phyloP scores from a whole-genome alignment of 2,888 invertebrate genomes.

The Pedicia rivosa region DNA sequence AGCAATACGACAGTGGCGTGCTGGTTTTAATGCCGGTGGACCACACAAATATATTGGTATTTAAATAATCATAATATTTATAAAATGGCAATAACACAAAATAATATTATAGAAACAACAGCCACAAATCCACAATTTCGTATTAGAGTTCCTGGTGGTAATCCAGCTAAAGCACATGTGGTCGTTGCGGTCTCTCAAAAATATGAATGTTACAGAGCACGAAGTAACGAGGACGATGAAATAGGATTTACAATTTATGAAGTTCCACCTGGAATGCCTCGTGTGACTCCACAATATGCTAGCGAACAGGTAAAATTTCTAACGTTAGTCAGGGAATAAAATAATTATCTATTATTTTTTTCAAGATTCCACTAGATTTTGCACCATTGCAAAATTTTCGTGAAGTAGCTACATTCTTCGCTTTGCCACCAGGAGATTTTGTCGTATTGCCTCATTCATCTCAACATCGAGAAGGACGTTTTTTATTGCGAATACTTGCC shows the following conservation, averaged over 20 bases:
- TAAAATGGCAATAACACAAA: background rate
- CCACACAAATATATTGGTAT: slow-evolving; percentile 41
- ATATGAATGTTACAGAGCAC: slow-evolving; percentile 34
- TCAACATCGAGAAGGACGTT: slow-evolving; percentile 48
- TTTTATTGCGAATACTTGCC: slow-evolving; percentile 51
- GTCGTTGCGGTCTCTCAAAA: slow-evolving; percentile 55
- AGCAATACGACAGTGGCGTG: slow-evolving; percentile 48
- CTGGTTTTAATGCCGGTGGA: slow-evolving; percentile 55
- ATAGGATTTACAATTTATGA: slow-evolving; percentile 58
- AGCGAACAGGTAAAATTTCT: slow-evolving; percentile 30
- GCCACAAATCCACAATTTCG: slow-evolving; percentile 56
- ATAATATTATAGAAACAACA: slow-evolving; percentile 40
- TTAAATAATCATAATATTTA: too few relatives aligned
- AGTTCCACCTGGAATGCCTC: slow-evolving; percentile 42
- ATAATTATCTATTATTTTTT: background rate
- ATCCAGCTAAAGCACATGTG: slow-evolving; percentile 46
- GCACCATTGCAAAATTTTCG: slow-evolving; percentile 27
- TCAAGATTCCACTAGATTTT: slow-evolving; percentile 13
- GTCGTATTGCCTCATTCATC: slow-evolving; percentile 57
- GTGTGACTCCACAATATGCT: slow-evolving; percentile 43
- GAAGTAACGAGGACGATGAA: slow-evolving; percentile 34
- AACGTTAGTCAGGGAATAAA: slow-evolving; percentile 19
- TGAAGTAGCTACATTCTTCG: slow-evolving; percentile 58
- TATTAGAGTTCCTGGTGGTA: slow-evolving; percentile 46
- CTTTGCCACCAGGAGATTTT: slow-evolving; percentile 56